Percentiles rank a stretch among this genome's conserved stretches.
Evolutionary conservation across 2,888 invertebrate species (phyloP).

Genomic region (Rotaria socialis): DNA sequence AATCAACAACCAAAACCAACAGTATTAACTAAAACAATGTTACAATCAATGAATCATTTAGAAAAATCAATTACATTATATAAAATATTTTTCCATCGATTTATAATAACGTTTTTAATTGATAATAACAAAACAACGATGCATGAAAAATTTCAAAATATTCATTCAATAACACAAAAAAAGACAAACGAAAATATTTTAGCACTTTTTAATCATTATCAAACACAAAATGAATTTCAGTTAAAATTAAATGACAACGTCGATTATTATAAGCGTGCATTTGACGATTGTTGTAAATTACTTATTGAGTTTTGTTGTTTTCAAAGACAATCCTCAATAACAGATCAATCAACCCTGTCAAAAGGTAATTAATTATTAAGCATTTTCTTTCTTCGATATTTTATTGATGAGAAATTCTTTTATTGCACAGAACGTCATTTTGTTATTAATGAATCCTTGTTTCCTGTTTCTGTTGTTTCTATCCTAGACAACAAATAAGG

Average conservation of each 20-base stretch:
- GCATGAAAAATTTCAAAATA: slow-evolving; percentile 25
- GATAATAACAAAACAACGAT: neutral
- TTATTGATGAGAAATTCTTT: too few species aligned
- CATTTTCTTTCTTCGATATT: neutral
- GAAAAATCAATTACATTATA: slow-evolving; percentile 24
- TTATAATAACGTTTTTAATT: slow-evolving; percentile 18
- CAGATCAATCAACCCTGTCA: neutral
- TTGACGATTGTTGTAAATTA: slow-evolving; percentile 36
- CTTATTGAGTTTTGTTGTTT: slow-evolving; percentile 34
- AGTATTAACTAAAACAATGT: neutral
- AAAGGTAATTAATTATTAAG: neutral
- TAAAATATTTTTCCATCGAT: slow-evolving; percentile 27
- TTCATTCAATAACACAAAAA: slow-evolving; percentile 21
- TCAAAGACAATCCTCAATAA: neutral
- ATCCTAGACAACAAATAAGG: too few species aligned
- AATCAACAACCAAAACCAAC: neutral
- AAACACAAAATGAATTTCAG: neutral
- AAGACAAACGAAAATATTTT: slow-evolving; percentile 15
- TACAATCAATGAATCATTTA: slow-evolving; percentile 33
- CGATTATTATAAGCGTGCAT: slow-evolving; percentile 8
- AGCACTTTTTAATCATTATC: slow-evolving; percentile 30
- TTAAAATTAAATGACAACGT: slow-evolving; percentile 26
- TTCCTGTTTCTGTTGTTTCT: too few species aligned
- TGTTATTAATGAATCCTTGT: too few species aligned
- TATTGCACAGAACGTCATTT: too few species aligned